phyloP scores from a whole-genome alignment of 2,888 invertebrate species.

The Steinernema hermaphroditum region DNA sequence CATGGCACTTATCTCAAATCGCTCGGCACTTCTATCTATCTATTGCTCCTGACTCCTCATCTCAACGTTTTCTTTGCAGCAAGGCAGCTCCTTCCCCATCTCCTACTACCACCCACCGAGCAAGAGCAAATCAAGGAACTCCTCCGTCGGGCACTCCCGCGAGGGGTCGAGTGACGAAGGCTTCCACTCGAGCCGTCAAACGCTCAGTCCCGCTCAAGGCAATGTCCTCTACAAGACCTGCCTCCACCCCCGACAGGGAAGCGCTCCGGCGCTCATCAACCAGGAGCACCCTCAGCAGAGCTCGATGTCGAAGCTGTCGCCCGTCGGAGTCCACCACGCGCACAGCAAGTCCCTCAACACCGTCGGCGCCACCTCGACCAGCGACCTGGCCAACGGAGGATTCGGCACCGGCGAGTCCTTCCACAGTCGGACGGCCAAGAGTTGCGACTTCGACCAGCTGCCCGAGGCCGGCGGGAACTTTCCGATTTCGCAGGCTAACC shows the following conservation, averaged over 20 bases:
- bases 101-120: conserved; percentile 40
- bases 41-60: neutral
- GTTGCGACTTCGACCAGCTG: conserved; percentile 45
- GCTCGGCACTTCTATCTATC: no score
- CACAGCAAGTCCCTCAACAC: conserved; percentile 35
- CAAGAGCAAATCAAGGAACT: conserved; percentile 40
- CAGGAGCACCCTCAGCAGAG: conserved; percentile 38
- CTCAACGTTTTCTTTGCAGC: neutral
- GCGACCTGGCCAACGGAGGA: neutral
- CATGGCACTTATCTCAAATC: no score
- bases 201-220: conserved; percentile 39
- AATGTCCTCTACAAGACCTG: neutral
- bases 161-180: conserved; percentile 48
- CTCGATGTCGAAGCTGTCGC: conserved; percentile 24
- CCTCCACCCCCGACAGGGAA: conserved; percentile 33
- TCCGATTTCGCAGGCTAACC: conserved; percentile 15
- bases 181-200: conserved; percentile 43
- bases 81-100: conserved; percentile 32
- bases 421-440: conserved; percentile 39
- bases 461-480: neutral
- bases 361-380: conserved; percentile 30
- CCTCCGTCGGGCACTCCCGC: conserved; percentile 47
- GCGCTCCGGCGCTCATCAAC: conserved; percentile 45
- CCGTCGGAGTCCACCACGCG: conserved; percentile 28
- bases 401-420: neutral